A percentile compares a stretch with the other conserved stretches of the same genome.
These are phyloP conservation scores for Zaprionus africanus DNA, from an alignment of 1,140 invertebrate genomes.

Conservation along the genomic window DNA sequence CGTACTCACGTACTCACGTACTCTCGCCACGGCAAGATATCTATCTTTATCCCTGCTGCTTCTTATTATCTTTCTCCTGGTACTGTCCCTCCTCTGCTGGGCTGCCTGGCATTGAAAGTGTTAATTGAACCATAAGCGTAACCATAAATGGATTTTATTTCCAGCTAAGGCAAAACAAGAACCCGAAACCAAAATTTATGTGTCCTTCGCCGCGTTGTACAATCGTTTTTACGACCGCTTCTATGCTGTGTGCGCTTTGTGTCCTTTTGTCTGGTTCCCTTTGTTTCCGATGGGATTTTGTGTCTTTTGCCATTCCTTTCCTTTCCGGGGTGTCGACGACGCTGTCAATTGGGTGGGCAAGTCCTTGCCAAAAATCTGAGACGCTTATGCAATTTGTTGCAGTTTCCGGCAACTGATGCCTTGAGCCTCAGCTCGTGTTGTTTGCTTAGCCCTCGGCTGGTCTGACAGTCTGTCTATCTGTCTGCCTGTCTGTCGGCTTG, in stretches of 20 bases:
- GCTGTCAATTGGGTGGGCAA: conserved; percentile 56
- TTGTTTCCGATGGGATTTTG: conserved; percentile 33
- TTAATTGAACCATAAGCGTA: conserved; percentile 84
- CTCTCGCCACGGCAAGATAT: conserved; percentile 39
- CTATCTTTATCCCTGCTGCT: conserved; percentile 35
- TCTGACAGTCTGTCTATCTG: conserved; percentile 13
- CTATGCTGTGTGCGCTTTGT: conserved; percentile 47
- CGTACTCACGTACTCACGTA: conserved; percentile 16
- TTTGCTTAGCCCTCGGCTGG: conserved; percentile 42
- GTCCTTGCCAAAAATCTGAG: conserved; percentile 64
- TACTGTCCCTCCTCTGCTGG: conserved; percentile 15
- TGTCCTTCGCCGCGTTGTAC: conserved; percentile 20
- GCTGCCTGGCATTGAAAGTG: conserved; percentile 70
- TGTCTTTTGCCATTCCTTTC: conserved; percentile 8
- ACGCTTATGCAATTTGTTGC: conserved; percentile 78
- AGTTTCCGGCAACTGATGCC: conserved; percentile 45
- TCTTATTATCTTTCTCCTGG: conserved; percentile 25
- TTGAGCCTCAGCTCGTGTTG: conserved; percentile 36
- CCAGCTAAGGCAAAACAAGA: conserved; percentile 68
- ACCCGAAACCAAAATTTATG: conserved; percentile 72
- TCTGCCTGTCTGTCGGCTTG: conserved; percentile 8
- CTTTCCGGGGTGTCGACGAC: conserved; percentile 51
- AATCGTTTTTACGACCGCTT: conserved; percentile 64
- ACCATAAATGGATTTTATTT: conserved; percentile 83
- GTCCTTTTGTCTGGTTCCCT: conserved; percentile 47